Conservation (phyloP, 2,113 vertebrate genomes). For the Chrysochloris asiatica region DNA sequence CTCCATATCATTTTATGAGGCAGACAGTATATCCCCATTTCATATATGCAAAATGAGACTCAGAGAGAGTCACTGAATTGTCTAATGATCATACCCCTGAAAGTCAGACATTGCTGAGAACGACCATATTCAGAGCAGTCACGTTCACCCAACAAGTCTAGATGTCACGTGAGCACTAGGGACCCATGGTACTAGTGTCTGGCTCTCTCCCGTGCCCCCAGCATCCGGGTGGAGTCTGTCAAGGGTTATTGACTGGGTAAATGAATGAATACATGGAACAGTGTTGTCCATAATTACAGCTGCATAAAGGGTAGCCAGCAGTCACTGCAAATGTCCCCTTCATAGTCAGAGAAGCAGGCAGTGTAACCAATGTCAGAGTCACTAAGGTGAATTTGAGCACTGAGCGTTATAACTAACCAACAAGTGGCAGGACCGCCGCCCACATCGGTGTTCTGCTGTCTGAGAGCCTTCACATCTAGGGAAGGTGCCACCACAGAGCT, state of each 20-base stretch:
- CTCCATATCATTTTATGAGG: not conserved
- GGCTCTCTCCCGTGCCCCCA: not conserved
- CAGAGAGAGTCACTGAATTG: not conserved
- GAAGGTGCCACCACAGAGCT: slow-evolving; percentile 1
- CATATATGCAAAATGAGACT: not conserved
- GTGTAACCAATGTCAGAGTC: not conserved
- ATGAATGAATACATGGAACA: too few species aligned
- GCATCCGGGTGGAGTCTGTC: not conserved
- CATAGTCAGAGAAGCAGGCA: not conserved
- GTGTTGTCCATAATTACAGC: not conserved
- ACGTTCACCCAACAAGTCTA: not conserved
- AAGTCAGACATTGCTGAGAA: accelerated
- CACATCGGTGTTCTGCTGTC: not conserved
- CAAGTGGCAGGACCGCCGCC: accelerated
- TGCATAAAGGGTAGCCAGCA: not conserved
- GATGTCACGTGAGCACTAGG: accelerated
- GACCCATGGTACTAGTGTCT: too few species aligned
- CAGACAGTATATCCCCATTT: not conserved
- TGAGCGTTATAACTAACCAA: not conserved
- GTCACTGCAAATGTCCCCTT: not conserved
- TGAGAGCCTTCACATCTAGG: not conserved
- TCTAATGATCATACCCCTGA: not conserved
- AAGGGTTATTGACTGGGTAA: not conserved
- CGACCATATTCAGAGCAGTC: not conserved
- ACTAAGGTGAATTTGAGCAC: too few species aligned